These are phyloP conservation scores for Drosophila malerkotliana DNA, from an alignment of 1,140 invertebrate genomes.

Conservation along the genomic window DNA sequence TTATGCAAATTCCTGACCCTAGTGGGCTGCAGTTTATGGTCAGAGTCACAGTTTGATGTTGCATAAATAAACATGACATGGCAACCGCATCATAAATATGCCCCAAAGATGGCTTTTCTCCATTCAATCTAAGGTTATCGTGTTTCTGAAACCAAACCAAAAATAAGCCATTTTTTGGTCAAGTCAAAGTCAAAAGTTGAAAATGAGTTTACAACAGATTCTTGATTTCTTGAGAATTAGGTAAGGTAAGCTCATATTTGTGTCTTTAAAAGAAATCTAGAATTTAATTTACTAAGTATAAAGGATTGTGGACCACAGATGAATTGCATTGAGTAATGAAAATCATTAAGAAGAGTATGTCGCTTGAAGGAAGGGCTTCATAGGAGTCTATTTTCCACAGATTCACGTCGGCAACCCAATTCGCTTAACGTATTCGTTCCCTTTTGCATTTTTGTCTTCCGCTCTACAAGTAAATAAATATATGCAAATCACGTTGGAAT, in stretches of 20 bases:
- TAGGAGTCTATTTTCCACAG: constrained; percentile 16
- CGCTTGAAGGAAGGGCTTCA: neutral
- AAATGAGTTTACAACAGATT: neutral
- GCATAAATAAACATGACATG: constrained; percentile 73
- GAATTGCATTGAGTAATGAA: constrained; percentile 20
- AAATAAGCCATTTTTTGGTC: constrained; percentile 59
- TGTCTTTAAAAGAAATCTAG: neutral
- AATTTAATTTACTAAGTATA: constrained; percentile 18
- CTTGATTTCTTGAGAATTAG: constrained; percentile 36
- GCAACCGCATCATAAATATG: constrained; percentile 70
- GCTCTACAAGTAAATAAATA: constrained; percentile 67
- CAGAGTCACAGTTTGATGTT: constrained; percentile 42
- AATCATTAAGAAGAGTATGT: constrained; percentile 14
- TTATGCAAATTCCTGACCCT: constrained; percentile 63
- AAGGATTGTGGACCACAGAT: neutral
- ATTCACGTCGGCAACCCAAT: constrained; percentile 55
- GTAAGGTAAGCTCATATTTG: neutral
- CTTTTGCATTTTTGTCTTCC: constrained; percentile 22
- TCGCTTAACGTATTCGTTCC: constrained; percentile 37
- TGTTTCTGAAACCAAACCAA: constrained; percentile 23
- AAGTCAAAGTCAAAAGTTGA: constrained; percentile 56
- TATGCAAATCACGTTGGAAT: constrained; percentile 77
- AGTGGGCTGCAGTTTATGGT: constrained; percentile 42
- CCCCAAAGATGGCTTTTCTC: constrained; percentile 35
- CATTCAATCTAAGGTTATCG: constrained; percentile 15